A percentile compares a stretch with the other conserved stretches of the same genome.
Evolutionary conservation across 2,888 invertebrate species (phyloP).

Genomic region (Dicyrtomina minuta): DNA sequence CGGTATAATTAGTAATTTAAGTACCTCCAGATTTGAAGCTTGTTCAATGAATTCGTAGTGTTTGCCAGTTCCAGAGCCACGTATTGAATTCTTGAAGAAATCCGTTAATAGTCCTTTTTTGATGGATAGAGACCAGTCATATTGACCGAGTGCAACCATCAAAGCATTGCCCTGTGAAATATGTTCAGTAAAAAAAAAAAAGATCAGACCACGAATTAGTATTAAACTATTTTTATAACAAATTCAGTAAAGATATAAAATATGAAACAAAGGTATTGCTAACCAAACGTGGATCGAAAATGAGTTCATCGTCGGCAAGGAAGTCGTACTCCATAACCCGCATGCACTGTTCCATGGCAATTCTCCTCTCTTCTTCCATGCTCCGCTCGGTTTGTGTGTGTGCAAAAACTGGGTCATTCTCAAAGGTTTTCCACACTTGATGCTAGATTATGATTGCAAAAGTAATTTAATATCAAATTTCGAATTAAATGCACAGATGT

Average conservation of each 20-base stretch:
- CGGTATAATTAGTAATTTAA: not conserved
- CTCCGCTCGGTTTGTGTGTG: slow-evolving; percentile 59
- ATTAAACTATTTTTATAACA: not conserved
- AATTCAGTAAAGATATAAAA: not conserved
- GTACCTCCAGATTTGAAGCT: slow-evolving; percentile 56
- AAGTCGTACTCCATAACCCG: slow-evolving; percentile 68
- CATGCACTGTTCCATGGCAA: slow-evolving; percentile 64
- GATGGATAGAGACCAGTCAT: slow-evolving; percentile 46
- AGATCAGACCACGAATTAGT: not conserved
- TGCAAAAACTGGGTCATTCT: slow-evolving; percentile 64
- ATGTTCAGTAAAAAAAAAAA: slow-evolving; percentile 4
- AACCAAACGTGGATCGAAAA: slow-evolving; percentile 37
- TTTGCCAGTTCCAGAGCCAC: slow-evolving; percentile 56
- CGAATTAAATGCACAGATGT: too few species aligned
- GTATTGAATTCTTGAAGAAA: slow-evolving; percentile 56
- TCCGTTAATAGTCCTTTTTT: slow-evolving; percentile 51
- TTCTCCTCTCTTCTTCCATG: slow-evolving; percentile 58
- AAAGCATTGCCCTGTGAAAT: slow-evolving; percentile 21
- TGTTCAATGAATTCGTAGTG: slow-evolving; percentile 56
- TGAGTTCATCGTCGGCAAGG: slow-evolving; percentile 56
- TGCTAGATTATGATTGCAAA: slow-evolving; percentile 57
- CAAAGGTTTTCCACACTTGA: slow-evolving; percentile 63
- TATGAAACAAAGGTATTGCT: not conserved
- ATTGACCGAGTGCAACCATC: slow-evolving; percentile 48
- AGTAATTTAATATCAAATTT: not conserved